phyloP scores from a whole-genome alignment of 2,797 vertebrate species.

The Halcyon leucocephala region DNA sequence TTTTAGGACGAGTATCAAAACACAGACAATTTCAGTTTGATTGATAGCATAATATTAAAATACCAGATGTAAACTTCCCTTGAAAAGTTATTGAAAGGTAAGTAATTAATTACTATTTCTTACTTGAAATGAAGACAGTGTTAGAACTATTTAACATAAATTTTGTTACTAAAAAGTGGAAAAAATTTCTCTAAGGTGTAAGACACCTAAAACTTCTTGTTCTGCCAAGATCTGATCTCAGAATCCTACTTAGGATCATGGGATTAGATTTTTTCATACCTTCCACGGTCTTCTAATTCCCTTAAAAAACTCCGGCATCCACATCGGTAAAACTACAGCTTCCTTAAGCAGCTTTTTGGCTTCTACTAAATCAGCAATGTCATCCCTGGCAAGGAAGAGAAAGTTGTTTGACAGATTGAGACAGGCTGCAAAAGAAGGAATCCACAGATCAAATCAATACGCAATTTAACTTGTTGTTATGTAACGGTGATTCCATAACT shows the following conservation, averaged over 20 bases:
- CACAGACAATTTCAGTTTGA: neutral
- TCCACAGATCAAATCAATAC: neutral
- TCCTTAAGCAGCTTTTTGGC: conserved; percentile 96
- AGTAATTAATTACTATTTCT: neutral
- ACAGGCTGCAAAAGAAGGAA: neutral
- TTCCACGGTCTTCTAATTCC: conserved; percentile 97
- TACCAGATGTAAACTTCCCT: neutral
- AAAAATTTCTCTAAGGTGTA: neutral
- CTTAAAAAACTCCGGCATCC: conserved; percentile 99
- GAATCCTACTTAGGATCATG: neutral
- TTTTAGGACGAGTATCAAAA: neutral
- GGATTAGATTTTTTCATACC: conserved; percentile 76
- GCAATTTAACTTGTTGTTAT: neutral
- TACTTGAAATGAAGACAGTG: neutral
- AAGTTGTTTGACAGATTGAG: conserved; percentile 5
- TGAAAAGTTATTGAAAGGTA: neutral
- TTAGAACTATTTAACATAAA: neutral
- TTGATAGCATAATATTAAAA: neutral
- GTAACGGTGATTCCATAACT: neutral
- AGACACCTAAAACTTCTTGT: neutral
- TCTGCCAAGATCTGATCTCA: neutral
- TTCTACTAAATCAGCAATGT: conserved; percentile 94
- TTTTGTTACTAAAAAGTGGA: neutral
- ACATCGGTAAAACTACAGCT: conserved; percentile 96
- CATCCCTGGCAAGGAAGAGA: conserved; percentile 82